phyloP scores from a whole-genome alignment of 2,113 vertebrate genomes.

The Embiotoca jacksoni region DNA sequence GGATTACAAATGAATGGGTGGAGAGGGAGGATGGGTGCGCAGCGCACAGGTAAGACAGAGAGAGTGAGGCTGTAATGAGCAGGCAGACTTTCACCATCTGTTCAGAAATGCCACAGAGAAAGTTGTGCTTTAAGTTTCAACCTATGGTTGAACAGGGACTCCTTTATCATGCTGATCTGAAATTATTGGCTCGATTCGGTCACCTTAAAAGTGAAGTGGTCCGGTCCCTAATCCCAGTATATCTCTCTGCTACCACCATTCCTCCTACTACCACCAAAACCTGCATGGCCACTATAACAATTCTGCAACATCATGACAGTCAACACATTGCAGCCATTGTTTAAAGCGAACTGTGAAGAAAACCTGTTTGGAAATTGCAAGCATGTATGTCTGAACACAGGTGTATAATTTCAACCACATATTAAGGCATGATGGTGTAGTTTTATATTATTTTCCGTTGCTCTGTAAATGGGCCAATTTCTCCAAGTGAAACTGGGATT shows the following conservation, averaged over 20 bases:
- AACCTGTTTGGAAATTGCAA: constrained; percentile 73
- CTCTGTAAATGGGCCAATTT: neutral
- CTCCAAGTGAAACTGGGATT: constrained; percentile 5
- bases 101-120: constrained; percentile 46
- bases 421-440: neutral
- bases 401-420: constrained; percentile 32
- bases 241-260: constrained; percentile 48
- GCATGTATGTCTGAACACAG: neutral
- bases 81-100: constrained; percentile 54
- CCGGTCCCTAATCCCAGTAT: constrained; percentile 19
- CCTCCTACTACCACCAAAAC: constrained; percentile 52
- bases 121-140: constrained; percentile 28
- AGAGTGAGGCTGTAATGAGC: constrained; percentile 56
- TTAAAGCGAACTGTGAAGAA: constrained; percentile 33
- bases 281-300: constrained; percentile 73
- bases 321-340: constrained; percentile 53
- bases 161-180: constrained; percentile 47
- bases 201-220: constrained; percentile 33
- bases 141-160: neutral
- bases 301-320: constrained; percentile 63
- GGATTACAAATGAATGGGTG: constrained; percentile 51
- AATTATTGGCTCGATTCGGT: neutral
- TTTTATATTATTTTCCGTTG: neutral
- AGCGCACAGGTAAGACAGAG: constrained; percentile 62
- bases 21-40: constrained; percentile 52